These are phyloP conservation scores for Vulpes vulpes DNA, from an alignment of 2,113 vertebrate species.

Conservation along the genomic window DNA sequence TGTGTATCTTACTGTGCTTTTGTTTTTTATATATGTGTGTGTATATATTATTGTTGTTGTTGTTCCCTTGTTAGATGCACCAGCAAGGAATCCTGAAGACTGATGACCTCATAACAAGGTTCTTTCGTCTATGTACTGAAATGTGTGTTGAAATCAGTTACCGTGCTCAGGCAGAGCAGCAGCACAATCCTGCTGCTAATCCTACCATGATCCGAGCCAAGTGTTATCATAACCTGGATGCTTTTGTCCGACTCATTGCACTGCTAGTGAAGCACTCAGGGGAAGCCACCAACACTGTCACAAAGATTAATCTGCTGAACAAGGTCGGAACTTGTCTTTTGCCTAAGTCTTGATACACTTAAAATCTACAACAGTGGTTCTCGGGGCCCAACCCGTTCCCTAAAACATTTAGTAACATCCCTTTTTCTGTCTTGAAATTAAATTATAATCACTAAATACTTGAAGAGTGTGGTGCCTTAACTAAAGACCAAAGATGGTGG, in stretches of 20 bases:
- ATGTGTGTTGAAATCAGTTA: constrained; percentile 99
- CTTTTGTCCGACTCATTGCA: constrained; percentile 98
- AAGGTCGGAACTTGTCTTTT: constrained; percentile 87
- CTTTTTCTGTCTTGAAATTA: constrained; percentile 23
- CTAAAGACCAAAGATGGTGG: not conserved
- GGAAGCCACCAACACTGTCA: constrained; percentile 98
- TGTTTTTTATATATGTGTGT: not conserved
- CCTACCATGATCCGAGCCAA: constrained; percentile 98
- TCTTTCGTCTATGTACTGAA: constrained; percentile 98
- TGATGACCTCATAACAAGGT: constrained; percentile 98
- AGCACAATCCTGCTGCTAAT: constrained; percentile 98
- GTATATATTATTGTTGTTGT: not conserved
- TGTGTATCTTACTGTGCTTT: not conserved
- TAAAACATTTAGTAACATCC: not conserved
- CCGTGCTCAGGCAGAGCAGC: constrained; percentile 97
- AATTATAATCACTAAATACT: not conserved
- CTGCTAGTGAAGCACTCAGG: constrained; percentile 99
- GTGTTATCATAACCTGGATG: constrained; percentile 99
- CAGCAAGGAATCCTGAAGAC: constrained; percentile 99
- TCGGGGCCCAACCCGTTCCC: not conserved
- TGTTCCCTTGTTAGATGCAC: constrained; percentile 92
- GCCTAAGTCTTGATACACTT: not conserved
- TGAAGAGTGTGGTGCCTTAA: not conserved
- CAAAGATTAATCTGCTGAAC: constrained; percentile 99
- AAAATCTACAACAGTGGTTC: constrained; percentile 73